These are phyloP conservation scores for Drosophila santomea DNA, from an alignment of 1,140 invertebrate genomes.

Conservation along the genomic window DNA sequence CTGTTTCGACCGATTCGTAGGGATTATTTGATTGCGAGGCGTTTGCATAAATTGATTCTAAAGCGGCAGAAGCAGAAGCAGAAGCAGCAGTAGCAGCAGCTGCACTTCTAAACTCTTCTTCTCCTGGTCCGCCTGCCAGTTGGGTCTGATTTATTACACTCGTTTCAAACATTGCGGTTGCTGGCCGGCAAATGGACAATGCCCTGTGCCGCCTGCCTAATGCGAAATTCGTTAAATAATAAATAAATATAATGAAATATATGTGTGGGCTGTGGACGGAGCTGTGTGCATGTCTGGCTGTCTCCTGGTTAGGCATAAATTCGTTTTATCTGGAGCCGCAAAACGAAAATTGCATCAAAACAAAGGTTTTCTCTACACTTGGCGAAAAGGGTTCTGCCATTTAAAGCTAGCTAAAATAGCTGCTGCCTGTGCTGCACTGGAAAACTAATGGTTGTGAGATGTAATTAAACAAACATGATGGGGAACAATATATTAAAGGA, in stretches of 20 bases:
- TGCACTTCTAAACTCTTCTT: constrained; percentile 35
- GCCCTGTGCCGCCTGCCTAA: constrained; percentile 35
- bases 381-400: background rate
- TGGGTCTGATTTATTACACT: constrained; percentile 70
- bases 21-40: constrained; percentile 56
- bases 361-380: constrained; percentile 27
- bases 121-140: constrained; percentile 25
- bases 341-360: constrained; percentile 44
- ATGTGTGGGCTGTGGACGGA: constrained; percentile 22
- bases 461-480: no score
- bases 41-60: constrained; percentile 75
- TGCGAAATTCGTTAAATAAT: constrained; percentile 71
- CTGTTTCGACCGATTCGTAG: constrained; percentile 60
- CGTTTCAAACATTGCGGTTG: constrained; percentile 69
- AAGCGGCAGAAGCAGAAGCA: constrained; percentile 30
- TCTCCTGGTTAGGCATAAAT: constrained; percentile 64
- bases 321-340: constrained; percentile 65
- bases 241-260: constrained; percentile 78
- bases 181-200: constrained; percentile 29
- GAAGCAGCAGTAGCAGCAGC: constrained; percentile 20
- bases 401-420: background rate
- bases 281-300: constrained; percentile 34
- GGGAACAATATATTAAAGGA: no score
- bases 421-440: background rate
- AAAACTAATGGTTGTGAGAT: background rate